Base-by-base conservation (phyloP, 2,113 vertebrate genomes). In the Indicator maculatus region DNA sequence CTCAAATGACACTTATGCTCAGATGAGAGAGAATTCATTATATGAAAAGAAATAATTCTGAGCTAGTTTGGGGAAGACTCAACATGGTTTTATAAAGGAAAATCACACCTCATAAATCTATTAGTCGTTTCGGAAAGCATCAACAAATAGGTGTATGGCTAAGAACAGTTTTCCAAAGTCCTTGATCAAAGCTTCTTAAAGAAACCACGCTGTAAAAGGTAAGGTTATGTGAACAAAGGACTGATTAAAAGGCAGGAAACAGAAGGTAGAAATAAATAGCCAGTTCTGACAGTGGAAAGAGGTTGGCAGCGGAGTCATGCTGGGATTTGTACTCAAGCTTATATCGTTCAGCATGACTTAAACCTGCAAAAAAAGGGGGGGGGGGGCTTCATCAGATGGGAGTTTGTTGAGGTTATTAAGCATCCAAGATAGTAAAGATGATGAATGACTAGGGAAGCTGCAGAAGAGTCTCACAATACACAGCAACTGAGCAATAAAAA, bases 191-290 rank as follows among this genome's bases (percentile, higher is more conserved):
- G 53, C n/a, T 23, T 79, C 69, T 64, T 60, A 52, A 78, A 81
- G 91, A 90, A 92, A 84, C 24, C 86, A 38, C 58, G 70, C 89
- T 95, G 91, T 60, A 84, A 71, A 61, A 95, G 69, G 73, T 64
- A 96, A 82, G 81, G 84, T 75, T 86, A 61, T 78, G 66, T 87
- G 84, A 90, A 78, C 56, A 95, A 90, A 92, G 58, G 67, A 50
- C 63, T 88, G 75, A 93, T 93, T 91, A 89, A 87, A 93, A 83
- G 75, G 74, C 95, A 91, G 85, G 82, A 96, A 96, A 93, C 96
- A 96, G 91, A 95, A 94, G 95, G 92, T 8, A 85, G 95, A 89
- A 95, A 94, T 91, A 95, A 94, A 94, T 70, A 91, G 88, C 77
- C 89, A 74, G 44, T 76, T 92, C 81, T 93, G 91, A 83, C 70